Evolutionary conservation across 2,888 invertebrate genomes (phyloP), one percentile per base, ranked within the genome.

Genomic region (Neoitamus cyanurus): DNA sequence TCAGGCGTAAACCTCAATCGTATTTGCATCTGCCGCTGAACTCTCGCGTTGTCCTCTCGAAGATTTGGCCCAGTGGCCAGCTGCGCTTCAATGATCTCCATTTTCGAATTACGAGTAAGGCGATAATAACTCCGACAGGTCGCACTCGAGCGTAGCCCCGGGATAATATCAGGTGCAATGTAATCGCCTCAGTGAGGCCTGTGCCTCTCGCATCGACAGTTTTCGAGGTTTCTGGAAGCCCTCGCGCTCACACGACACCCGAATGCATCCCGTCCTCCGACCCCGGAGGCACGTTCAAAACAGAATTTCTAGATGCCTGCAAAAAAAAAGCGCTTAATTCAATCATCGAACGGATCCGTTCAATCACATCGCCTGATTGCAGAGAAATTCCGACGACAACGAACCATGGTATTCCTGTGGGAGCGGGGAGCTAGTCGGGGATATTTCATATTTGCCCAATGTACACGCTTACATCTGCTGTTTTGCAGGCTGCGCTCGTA

Each of bases 361-460:
- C 82, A 82, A 82, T 82, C 69, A 69, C 69, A 69, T 82, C 11
- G 15, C 68, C 34, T 69, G 82, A 82, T 82, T 82, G 82, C 82
- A 69, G 82, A 82, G 69, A 82, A 82, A 69, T 82, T 82, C 69
- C 30, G 37, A 69, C 82, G 82, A 36, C 30, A 69, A 25, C 70
- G 82, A 25, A 7, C 5, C 6, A 2, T 20, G 3, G 25, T 11
- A 11, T 1, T 2, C 9, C 36, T 37, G 7, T 3, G 9, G 48
- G 75, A 13, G 37, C 2, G n/a, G 69, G 48, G 58, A 36, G 31
- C 3, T 34, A 68, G 58, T 11, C 15, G 58, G 15, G 69, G 36
- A 36, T 36, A 82, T 82, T 69, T 82, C 82, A 82, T 82, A 82
- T 69, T 82, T 82, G 69, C 30, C 48, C 82, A 37, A 37, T 69